Evolutionary conservation across 2,888 invertebrate species (phyloP).

Genomic region (Dascillus cervinus): DNA sequence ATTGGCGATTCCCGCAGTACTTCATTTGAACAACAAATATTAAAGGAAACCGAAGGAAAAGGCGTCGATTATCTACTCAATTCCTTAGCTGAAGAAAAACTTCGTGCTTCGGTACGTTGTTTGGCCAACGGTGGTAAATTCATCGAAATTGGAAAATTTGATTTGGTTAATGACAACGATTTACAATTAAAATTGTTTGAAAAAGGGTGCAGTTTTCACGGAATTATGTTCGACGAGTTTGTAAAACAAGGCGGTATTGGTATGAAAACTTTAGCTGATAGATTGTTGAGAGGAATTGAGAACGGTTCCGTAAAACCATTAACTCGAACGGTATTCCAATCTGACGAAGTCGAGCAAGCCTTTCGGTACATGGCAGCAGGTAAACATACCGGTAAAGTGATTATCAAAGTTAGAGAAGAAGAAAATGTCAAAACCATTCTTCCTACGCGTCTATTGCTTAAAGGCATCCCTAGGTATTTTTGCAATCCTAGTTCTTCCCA

Average conservation of each 20-base stretch:
- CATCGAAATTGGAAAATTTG: constrained; percentile 79
- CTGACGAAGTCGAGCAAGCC: constrained; percentile 61
- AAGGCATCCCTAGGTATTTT: constrained; percentile 28
- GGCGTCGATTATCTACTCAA: constrained; percentile 90
- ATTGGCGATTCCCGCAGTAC: constrained; percentile 84
- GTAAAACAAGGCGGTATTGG: constrained; percentile 10
- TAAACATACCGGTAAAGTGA: constrained; percentile 73
- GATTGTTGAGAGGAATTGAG: constrained; percentile 34
- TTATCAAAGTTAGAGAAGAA: constrained; percentile 37
- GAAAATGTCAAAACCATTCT: constrained; percentile 31
- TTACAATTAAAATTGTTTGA: constrained; percentile 60
- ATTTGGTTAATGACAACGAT: constrained; percentile 58
- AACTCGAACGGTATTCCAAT: constrained; percentile 53
- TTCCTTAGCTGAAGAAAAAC: constrained; percentile 83
- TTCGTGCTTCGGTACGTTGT: constrained; percentile 60
- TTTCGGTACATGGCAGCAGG: constrained; percentile 59
- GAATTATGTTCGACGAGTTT: constrained; percentile 58
- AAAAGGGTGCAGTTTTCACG: constrained; percentile 67
- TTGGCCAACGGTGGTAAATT: constrained; percentile 58
- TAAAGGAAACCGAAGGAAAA: constrained; percentile 70
- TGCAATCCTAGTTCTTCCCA: constrained; percentile 49
- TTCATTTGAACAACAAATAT: constrained; percentile 79
- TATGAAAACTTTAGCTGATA: neutral
- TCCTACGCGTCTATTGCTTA: constrained; percentile 24
- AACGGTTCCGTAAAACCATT: constrained; percentile 65